Conservation (phyloP, 2,888 invertebrate species). For the Synergus umbraculus region DNA sequence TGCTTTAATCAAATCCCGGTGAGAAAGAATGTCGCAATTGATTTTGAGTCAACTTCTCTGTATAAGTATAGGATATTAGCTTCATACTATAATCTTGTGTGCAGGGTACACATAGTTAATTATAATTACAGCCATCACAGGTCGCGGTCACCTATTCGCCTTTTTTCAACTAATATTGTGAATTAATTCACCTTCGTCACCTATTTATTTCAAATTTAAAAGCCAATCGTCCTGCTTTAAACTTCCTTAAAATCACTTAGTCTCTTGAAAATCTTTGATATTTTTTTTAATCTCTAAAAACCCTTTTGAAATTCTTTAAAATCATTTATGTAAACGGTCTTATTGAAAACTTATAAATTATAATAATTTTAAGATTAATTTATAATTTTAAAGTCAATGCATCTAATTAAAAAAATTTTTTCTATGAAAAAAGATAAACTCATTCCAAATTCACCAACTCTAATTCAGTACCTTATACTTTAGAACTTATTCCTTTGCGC, state of each 20-base stretch:
- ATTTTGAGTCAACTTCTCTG: not conserved
- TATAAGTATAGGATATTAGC: not conserved
- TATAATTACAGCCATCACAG: not conserved
- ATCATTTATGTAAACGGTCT: no score
- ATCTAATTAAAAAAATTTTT: not conserved
- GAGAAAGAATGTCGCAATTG: not conserved
- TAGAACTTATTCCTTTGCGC: not conserved
- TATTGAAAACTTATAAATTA: no score
- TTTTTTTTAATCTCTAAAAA: no score
- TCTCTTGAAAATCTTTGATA: no score
- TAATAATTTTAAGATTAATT: no score
- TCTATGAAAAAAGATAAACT: not conserved
- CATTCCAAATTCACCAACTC: not conserved
- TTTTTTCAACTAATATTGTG: no score
- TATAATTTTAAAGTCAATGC: not conserved
- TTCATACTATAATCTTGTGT: not conserved
- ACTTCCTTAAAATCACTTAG: no score
- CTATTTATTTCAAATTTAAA: no score
- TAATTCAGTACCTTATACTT: not conserved
- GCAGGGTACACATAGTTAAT: not conserved
- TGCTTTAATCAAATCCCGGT: not conserved
- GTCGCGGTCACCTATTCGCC: no score
- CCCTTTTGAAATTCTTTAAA: no score
- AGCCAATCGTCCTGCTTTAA: no score
- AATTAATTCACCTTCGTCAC: no score